Percentiles rank a stretch among this genome's conserved stretches.
phyloP scores from a whole-genome alignment of 2,113 vertebrate species.

The Oxyura jamaicensis region DNA sequence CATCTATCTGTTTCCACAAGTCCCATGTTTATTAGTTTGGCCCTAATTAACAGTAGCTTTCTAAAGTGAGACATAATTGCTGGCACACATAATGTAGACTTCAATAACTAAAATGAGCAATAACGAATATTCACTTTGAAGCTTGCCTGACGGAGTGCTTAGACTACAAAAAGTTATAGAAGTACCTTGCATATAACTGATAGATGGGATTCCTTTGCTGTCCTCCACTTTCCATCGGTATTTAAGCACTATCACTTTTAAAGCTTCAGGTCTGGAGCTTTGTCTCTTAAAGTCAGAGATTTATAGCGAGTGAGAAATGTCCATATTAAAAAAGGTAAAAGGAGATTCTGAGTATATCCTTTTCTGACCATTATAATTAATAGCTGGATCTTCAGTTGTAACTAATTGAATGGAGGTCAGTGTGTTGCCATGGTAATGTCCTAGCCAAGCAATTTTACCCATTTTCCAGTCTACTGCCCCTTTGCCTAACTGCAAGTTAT shows the following conservation, averaged over 20 bases:
- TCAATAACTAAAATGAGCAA: constrained; percentile 76
- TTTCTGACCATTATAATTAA: constrained; percentile 85
- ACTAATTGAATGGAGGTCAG: constrained; percentile 81
- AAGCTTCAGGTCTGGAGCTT: constrained; percentile 45
- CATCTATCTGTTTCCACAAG: constrained; percentile 74
- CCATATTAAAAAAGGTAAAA: constrained; percentile 77
- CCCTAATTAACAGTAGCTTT: constrained; percentile 78
- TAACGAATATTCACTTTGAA: constrained; percentile 75
- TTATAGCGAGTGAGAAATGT: constrained; percentile 76
- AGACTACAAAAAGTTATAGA: constrained; percentile 74
- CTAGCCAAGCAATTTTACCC: constrained; percentile 81
- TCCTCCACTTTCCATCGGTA: constrained; percentile 58
- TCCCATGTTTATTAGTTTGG: constrained; percentile 64
- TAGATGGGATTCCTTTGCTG: constrained; percentile 64
- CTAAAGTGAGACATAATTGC: constrained; percentile 78
- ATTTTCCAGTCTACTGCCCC: constrained; percentile 83
- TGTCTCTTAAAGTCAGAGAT: constrained; percentile 76
- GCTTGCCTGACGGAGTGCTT: constrained; percentile 68
- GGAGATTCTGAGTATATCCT: constrained; percentile 74
- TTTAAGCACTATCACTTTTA: constrained; percentile 70
- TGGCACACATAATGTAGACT: constrained; percentile 66
- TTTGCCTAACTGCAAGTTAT: constrained; percentile 78
- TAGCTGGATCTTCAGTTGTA: constrained; percentile 78
- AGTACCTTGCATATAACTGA: constrained; percentile 65
- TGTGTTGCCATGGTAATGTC: constrained; percentile 82